Base-by-base conservation (phyloP, 2,888 invertebrate species). In the Cephus sareptanus region DNA sequence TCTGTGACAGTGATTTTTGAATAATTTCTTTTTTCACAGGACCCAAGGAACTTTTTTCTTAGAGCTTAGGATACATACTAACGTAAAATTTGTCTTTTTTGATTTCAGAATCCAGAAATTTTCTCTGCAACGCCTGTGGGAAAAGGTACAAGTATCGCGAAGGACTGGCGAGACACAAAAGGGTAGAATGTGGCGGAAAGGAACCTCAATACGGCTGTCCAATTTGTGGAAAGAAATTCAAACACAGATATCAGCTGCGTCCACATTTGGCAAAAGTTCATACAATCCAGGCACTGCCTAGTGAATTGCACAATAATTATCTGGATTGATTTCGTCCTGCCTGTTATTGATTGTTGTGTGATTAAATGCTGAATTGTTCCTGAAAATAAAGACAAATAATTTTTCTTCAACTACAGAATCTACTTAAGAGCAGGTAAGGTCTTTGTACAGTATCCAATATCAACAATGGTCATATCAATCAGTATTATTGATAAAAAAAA, bases 121-220 rank as follows among this genome's bases (percentile, higher is more conserved):
- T 40, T 40, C 40, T 40, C 40, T 90, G 89, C 81, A 82, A 80
- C 35, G 79, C 77, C 69, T 91, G 91, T 79, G 86, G 87, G 12
- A 90, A 87, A 79, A 81, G 81, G 35, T 92, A 92, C 81, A 86
- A 83, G 11, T 87, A 89, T 85, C 90, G 89, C 78, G 85, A 87
- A 31, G 88, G 88, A 11, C 76, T 89, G 76, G 83, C 83, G 79
- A 85, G 89, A 33, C 91, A 90, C 78, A 83, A 87, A 33, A 83
- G 88, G 23, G 85, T 91, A 76, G 91, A 92, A 80, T 92, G 93
- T 79, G 92, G 92, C 77, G 92, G 92, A 30, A 90, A 91, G 76
- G 82, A 85, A 12, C 90, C 92, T 23, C 88, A 89, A 78, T 88
- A 92, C 83, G 79, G 81, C 35, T 92, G 92, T 82, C 82, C 81